These are phyloP conservation scores for Aphis craccivora DNA, from an alignment of 1,140 invertebrate species.

Conservation along the genomic window DNA sequence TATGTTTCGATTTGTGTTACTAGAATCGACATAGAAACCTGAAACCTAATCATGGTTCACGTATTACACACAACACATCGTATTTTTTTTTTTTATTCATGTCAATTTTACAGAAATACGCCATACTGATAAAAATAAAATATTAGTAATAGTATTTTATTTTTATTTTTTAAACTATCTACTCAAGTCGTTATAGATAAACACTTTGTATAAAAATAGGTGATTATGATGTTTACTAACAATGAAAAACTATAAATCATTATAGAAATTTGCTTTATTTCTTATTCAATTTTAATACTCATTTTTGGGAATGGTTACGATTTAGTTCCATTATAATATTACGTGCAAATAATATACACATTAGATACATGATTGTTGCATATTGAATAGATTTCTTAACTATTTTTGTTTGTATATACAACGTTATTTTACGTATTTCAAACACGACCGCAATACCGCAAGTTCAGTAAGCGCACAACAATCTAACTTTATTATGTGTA, in stretches of 20 bases:
- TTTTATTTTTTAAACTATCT: no score
- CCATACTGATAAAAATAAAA: background rate
- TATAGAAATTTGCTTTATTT: background rate
- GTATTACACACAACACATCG: accelerated
- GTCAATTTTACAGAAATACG: background rate
- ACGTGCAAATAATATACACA: background rate
- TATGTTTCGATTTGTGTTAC: background rate
- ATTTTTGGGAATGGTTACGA: background rate
- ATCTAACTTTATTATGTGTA: no score
- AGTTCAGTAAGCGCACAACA: no score
- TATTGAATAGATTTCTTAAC: background rate
- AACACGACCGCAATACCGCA: background rate
- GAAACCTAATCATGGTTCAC: background rate
- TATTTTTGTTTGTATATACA: background rate
- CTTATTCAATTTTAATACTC: background rate
- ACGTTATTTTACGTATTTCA: background rate
- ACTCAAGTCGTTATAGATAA: background rate
- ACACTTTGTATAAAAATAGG: background rate
- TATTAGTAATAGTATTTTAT: background rate
- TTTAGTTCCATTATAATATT: background rate
- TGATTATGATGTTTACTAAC: background rate
- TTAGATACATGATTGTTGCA: background rate
- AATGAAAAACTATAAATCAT: background rate
- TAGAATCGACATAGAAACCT: background rate
- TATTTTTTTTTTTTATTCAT: background rate